These are phyloP conservation scores for Phainopepla nitens DNA, from an alignment of 2,113 vertebrate species.

Conservation along the genomic window DNA sequence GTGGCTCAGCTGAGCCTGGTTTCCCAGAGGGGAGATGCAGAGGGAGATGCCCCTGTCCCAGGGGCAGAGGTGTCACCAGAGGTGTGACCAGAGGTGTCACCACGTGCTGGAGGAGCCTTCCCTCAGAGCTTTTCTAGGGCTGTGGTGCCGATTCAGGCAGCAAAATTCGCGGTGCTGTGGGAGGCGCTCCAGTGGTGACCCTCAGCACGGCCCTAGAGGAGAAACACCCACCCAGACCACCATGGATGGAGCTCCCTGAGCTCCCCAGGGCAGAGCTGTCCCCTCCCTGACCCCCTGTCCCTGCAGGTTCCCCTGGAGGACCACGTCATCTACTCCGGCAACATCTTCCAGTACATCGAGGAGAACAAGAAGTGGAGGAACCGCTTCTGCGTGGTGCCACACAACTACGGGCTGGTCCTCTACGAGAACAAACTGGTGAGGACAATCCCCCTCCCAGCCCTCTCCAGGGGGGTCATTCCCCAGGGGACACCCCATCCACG, in stretches of 20 bases:
- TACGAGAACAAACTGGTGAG: constrained; percentile 88
- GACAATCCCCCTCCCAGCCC: rapidly evolving
- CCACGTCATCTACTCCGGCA: constrained; percentile 88
- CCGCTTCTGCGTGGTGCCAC: constrained; percentile 85
- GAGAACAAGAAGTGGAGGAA: constrained; percentile 93
- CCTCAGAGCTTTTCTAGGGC: background rate
- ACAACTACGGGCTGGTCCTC: constrained; percentile 84
- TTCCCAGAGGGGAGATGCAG: background rate
- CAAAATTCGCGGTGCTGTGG: rapidly evolving
- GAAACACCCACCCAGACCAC: background rate
- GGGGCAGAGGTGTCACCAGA: background rate
- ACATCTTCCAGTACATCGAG: constrained; percentile 90
- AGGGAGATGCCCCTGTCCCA: background rate
- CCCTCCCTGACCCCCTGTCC: rapidly evolving
- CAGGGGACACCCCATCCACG: background rate
- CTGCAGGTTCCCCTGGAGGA: constrained; percentile 81
- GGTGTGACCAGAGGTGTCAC: background rate
- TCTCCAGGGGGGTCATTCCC: background rate
- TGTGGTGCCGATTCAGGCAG: background rate
- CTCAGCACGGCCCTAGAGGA: background rate
- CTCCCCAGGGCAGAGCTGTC: background rate
- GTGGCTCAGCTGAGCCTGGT: background rate
- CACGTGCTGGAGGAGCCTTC: rapidly evolving
- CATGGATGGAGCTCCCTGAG: rapidly evolving
- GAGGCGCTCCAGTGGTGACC: background rate